These are phyloP conservation scores for Megalopta genalis DNA, from an alignment of 1,140 invertebrate genomes.

Conservation along the genomic window DNA sequence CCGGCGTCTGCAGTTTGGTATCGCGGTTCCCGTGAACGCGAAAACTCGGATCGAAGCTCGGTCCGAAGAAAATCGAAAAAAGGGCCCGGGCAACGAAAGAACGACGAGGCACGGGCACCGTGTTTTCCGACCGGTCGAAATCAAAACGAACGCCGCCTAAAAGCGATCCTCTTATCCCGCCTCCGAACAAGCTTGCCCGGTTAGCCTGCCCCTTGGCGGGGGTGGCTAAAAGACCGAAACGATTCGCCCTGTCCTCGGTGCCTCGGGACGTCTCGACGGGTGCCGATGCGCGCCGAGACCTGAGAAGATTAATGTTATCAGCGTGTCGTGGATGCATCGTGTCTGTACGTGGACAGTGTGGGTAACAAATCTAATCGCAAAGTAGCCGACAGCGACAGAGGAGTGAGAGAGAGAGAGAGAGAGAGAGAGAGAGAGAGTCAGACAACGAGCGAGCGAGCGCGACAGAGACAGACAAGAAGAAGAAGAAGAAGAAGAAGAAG, in stretches of 20 bases:
- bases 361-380: conserved; percentile 26
- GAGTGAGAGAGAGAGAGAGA: neutral
- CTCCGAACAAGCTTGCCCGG: no score
- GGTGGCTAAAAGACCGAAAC: neutral
- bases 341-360: conserved; percentile 15
- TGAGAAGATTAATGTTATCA: conserved; percentile 4
- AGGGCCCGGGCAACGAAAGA: no score
- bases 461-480: neutral
- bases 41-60: no score
- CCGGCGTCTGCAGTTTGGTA: no score
- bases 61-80: no score
- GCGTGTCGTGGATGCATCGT: conserved; percentile 29
- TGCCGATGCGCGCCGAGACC: neutral
- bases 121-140: no score
- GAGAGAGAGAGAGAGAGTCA: neutral
- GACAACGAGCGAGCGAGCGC: neutral
- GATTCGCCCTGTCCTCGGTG: neutral
- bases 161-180: no score
- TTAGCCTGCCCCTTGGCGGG: no score
- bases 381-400: conserved; percentile 27
- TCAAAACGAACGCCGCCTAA: no score
- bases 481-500: neutral
- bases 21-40: no score
- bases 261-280: neutral
- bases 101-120: no score